Evolutionary conservation across 2,888 invertebrate species (phyloP).

Genomic region (Tetragnatha montana): DNA sequence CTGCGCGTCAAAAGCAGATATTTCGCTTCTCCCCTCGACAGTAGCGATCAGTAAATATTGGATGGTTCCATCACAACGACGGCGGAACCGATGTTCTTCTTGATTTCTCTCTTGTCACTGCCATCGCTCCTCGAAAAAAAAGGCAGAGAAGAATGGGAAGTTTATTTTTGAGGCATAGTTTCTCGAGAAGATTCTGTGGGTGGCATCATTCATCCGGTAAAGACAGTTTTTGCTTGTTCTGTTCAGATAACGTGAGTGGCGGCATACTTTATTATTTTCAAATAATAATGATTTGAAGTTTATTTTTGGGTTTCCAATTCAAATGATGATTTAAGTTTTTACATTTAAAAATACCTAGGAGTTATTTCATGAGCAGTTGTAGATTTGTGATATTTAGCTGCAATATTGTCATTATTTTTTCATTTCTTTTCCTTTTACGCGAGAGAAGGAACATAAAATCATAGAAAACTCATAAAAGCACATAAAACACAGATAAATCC

Average conservation of each 20-base stretch:
- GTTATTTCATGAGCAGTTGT: no score
- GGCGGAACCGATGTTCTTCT: not conserved
- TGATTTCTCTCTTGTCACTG: not conserved
- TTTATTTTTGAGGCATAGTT: not conserved
- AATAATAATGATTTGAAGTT: no score
- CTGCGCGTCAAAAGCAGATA: constrained; percentile 9
- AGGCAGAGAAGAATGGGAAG: not conserved
- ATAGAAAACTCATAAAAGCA: no score
- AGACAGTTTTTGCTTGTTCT: not conserved
- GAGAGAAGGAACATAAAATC: no score
- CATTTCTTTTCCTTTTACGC: no score
- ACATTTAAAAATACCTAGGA: no score
- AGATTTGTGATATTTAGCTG: no score
- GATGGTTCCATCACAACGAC: constrained; percentile 10
- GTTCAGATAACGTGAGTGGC: not conserved
- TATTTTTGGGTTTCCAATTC: no score
- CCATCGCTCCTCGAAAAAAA: not conserved
- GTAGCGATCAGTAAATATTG: constrained; percentile 27
- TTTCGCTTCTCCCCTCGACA: not conserved
- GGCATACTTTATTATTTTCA: not conserved
- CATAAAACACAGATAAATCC: no score
- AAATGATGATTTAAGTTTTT: no score
- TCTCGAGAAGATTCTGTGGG: not conserved
- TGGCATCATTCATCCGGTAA: not conserved
- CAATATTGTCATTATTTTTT: no score